Evolutionary conservation across 2,113 vertebrate genomes (phyloP).

Genomic region (Oceanodroma tethys): DNA sequence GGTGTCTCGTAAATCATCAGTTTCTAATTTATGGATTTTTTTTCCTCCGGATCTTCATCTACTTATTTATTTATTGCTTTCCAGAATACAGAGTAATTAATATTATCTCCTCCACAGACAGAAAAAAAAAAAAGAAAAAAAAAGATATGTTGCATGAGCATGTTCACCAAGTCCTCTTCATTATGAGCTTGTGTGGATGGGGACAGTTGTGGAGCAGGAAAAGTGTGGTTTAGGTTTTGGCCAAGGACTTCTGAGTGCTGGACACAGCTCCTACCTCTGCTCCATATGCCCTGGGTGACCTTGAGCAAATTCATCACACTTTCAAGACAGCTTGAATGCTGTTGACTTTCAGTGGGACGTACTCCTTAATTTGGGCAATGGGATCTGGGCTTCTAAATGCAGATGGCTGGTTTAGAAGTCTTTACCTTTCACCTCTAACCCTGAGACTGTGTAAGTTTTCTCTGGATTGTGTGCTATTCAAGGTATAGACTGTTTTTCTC

Average conservation of each 20-base stretch:
- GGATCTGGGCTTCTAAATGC: not conserved
- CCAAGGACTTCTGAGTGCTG: not conserved
- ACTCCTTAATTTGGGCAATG: not conserved
- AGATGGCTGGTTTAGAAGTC: not conserved
- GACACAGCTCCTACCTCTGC: not conserved
- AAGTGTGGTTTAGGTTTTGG: not conserved
- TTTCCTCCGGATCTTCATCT: not conserved
- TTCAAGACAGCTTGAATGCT: not conserved
- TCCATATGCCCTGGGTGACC: not conserved
- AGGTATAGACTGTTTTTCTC: not conserved
- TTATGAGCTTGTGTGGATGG: not conserved
- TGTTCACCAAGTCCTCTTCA: not conserved
- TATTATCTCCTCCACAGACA: not conserved
- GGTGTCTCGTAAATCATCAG: conserved; percentile 36
- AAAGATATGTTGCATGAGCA: not conserved
- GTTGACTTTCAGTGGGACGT: not conserved
- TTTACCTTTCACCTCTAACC: not conserved
- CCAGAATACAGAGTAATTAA: conserved; percentile 46
- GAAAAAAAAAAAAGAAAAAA: not conserved
- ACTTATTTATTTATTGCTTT: conserved; percentile 57
- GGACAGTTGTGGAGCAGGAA: not conserved
- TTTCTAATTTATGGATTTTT: not conserved
- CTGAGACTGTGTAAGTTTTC: not conserved
- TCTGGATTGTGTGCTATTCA: not conserved
- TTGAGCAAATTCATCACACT: not conserved